phyloP scores from a whole-genome alignment of 2,888 invertebrate genomes.

The Tholera decimalis region DNA sequence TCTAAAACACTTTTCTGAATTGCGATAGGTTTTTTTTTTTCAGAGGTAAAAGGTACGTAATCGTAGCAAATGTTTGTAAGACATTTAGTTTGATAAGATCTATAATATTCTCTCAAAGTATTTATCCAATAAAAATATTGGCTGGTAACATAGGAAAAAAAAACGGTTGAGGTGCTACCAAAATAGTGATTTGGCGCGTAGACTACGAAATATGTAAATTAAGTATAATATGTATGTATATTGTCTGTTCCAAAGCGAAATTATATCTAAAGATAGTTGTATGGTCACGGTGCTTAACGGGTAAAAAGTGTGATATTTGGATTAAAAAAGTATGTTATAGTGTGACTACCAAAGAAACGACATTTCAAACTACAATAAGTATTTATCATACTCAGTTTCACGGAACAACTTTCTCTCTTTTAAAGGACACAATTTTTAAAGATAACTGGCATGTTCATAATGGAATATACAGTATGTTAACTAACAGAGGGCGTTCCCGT shows the following conservation, averaged over 20 bases:
- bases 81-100: slow-evolving; percentile 49
- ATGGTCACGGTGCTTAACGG: slow-evolving; percentile 77
- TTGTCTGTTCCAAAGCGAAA: slow-evolving; percentile 58
- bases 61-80: slow-evolving; percentile 57
- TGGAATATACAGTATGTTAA: too few relatives aligned
- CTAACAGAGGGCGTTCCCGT: too few relatives aligned
- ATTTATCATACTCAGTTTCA: slow-evolving; percentile 53
- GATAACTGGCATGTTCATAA: slow-evolving; percentile 12
- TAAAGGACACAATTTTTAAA: slow-evolving; percentile 25
- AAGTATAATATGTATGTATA: slow-evolving; percentile 50
- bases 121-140: slow-evolving; percentile 41
- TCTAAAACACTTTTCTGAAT: background rate
- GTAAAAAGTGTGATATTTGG: slow-evolving; percentile 81
- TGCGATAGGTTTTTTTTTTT: background rate
- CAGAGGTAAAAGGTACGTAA: slow-evolving; percentile 20
- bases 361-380: slow-evolving; percentile 59
- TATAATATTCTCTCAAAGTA: slow-evolving; percentile 52
- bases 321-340: slow-evolving; percentile 68
- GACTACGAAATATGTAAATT: slow-evolving; percentile 55
- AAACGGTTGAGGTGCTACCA: slow-evolving; percentile 64
- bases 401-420: slow-evolving; percentile 20
- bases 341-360: slow-evolving; percentile 76
- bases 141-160: slow-evolving; percentile 34
- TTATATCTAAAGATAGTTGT: slow-evolving; percentile 62
- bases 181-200: slow-evolving; percentile 59